phyloP scores from a whole-genome alignment of 2,113 vertebrate species.

The Gyps fulvus region DNA sequence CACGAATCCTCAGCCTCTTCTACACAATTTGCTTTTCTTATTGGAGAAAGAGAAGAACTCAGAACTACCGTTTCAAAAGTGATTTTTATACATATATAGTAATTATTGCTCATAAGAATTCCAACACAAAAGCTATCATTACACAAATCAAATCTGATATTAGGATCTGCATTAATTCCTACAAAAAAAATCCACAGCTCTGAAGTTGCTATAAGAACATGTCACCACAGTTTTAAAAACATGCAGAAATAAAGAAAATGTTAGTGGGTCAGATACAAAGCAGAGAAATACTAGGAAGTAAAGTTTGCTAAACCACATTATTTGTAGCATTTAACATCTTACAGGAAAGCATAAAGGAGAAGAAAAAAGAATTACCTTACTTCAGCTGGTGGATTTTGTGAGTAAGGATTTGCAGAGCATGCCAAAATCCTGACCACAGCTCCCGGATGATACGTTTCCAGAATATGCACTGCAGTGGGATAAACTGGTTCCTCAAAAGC shows the following conservation, averaged over 20 bases:
- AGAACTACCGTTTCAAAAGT: not conserved
- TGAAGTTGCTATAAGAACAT: not conserved
- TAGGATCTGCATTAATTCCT: not conserved
- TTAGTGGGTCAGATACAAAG: not conserved
- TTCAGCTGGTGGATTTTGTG: conserved; percentile 87
- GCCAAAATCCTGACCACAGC: conserved; percentile 93
- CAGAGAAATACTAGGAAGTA: not conserved
- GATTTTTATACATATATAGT: not conserved
- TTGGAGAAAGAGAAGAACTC: not conserved
- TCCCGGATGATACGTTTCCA: conserved; percentile 98
- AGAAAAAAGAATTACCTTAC: conserved; percentile 84
- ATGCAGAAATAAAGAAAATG: not conserved
- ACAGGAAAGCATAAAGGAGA: not conserved
- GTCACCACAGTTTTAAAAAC: not conserved
- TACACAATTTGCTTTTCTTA: not conserved
- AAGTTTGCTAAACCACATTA: not conserved
- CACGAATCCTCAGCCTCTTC: not conserved
- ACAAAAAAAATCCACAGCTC: not conserved
- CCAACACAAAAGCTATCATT: not conserved
- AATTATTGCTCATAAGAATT: not conserved
- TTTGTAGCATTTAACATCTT: not conserved
- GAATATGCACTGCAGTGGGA: conserved; percentile 91
- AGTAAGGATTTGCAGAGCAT: conserved; percentile 95
- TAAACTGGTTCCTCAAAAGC: conserved; percentile 95
- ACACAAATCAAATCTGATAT: not conserved